Evolutionary conservation across 2,113 vertebrate genomes (phyloP), one percentile per base, ranked within the genome.

Genomic region (Capra hircus): DNA sequence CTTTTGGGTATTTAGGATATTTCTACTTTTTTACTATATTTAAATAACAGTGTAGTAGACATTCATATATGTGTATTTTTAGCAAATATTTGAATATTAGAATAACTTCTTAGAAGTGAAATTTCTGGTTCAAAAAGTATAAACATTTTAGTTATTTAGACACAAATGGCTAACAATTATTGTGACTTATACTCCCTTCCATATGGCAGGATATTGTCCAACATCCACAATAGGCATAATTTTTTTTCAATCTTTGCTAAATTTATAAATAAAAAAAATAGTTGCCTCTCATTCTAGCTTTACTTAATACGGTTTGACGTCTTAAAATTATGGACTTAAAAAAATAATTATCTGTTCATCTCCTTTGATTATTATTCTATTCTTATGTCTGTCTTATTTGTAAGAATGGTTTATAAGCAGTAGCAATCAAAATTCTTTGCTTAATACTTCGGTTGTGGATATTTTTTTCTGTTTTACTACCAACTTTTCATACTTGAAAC

Each of bases 201-300:
- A 67, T 28, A 53, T 85, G 50, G 8, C 80, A 64, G 86, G 55
- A 85, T 81, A 77, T 62, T 95, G 33, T 87, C 12, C 13, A 92
- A 82, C 2, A 90, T 77, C 28, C n/a, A 67, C 27, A 92, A 60
- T 84, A 59, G 7, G 45, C 30, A 88, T 91, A 71, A 84, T 84
- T 94, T 85, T 40, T 93, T 90, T 92, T 60, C 62, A 77, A 90
- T 93, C 48, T 16, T 91, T 94, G 82, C 23, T 28, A 91, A 64
- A 83, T 62, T 62, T 90, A 92, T 91, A 78, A 83, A 55, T 52
- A 40, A 90, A 84, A 64, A 94, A 94, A 97, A 67, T 52, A 67
- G 88, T 53, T 91, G 59, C 40, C 30, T 96, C 19, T 60, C 6
- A 89, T 80, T 93, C 9, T 90, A 90, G 14, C 60, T 95, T 88